phyloP scores from a whole-genome alignment of 2,797 vertebrate genomes.

The Semotilus atromaculatus region DNA sequence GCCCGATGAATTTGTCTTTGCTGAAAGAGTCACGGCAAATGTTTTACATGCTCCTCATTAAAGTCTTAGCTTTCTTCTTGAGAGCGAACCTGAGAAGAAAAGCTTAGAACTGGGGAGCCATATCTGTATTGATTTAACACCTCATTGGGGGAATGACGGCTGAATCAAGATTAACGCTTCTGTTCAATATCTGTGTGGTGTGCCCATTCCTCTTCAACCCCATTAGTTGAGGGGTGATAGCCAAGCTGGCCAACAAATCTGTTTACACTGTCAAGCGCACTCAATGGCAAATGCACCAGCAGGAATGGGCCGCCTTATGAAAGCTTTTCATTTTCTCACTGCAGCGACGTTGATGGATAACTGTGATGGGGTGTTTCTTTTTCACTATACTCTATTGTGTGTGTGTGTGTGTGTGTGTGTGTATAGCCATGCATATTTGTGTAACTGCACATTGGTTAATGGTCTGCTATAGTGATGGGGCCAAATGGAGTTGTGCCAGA shows the following conservation, averaged over 20 bases:
- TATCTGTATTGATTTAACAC: constrained; percentile 80
- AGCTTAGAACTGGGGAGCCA: constrained; percentile 66
- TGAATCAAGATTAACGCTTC: constrained; percentile 75
- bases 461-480: constrained; percentile 29
- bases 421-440: constrained; percentile 38
- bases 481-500: constrained; percentile 37
- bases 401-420: not conserved
- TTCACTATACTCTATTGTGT: constrained; percentile 39
- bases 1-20: constrained; percentile 55
- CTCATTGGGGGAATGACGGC: constrained; percentile 77
- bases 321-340: constrained; percentile 61
- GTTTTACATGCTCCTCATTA: constrained; percentile 58
- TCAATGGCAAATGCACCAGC: constrained; percentile 55
- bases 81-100: constrained; percentile 69
- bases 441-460: constrained; percentile 40
- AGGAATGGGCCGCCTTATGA: constrained; percentile 59
- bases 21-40: constrained; percentile 45
- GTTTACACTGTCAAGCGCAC: constrained; percentile 60
- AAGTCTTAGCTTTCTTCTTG: constrained; percentile 66
- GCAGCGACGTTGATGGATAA: constrained; percentile 57
- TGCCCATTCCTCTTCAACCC: constrained; percentile 65
- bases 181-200: constrained; percentile 64
- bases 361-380: constrained; percentile 41
- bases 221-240: constrained; percentile 68
- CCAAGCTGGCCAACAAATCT: constrained; percentile 59